phyloP scores from a whole-genome alignment of 1,140 invertebrate genomes.

The Drosophila cardini region DNA sequence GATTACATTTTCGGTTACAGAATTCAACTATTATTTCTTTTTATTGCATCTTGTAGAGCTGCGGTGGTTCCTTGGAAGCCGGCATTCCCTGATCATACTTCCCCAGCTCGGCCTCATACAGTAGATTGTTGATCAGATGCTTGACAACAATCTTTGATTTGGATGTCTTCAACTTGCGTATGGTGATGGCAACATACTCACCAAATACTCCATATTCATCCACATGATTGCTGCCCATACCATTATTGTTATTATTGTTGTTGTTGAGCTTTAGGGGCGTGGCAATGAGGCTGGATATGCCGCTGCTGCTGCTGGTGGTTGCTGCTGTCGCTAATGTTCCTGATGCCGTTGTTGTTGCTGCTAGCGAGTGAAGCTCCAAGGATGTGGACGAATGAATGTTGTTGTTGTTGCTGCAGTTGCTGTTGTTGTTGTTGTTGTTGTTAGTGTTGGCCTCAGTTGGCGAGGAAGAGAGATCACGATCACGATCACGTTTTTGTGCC shows the following conservation, averaged over 20 bases:
- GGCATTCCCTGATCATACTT: slow-evolving; percentile 83
- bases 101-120: slow-evolving; percentile 80
- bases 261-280: slow-evolving; percentile 47
- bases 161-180: slow-evolving; percentile 79
- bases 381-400: slow-evolving; percentile 38
- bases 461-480: slow-evolving; percentile 77
- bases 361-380: slow-evolving; percentile 38
- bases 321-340: neutral
- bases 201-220: slow-evolving; percentile 82
- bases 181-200: slow-evolving; percentile 82
- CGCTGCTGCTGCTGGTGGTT: slow-evolving; percentile 47
- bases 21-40: neutral
- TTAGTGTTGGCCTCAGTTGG: slow-evolving; percentile 38
- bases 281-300: slow-evolving; percentile 35
- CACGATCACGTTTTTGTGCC: slow-evolving; percentile 81
- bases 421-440: slow-evolving; percentile 32
- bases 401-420: slow-evolving; percentile 32
- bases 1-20: neutral
- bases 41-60: slow-evolving; percentile 80
- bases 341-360: slow-evolving; percentile 27
- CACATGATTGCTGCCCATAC: slow-evolving; percentile 55
- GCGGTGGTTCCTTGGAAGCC: slow-evolving; percentile 77
- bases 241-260: slow-evolving; percentile 12
- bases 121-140: slow-evolving; percentile 79
- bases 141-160: slow-evolving; percentile 83